A percentile compares a stretch with the other conserved stretches of the same genome.
These are phyloP conservation scores for Gila orcuttii DNA, from an alignment of 2,113 vertebrate species.

Conservation along the genomic window DNA sequence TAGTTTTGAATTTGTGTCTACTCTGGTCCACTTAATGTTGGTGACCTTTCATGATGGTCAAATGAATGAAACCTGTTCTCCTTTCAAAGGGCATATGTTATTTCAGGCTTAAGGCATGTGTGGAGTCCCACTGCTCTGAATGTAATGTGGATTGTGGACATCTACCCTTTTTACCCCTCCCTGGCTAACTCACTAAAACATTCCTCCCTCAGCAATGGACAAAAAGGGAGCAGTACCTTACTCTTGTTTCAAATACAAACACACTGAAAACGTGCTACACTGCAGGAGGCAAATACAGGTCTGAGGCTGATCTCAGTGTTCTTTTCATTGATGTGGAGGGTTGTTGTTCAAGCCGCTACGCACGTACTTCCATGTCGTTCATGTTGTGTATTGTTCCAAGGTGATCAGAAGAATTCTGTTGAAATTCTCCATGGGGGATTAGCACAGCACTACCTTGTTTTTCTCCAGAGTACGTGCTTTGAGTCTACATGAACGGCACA, in stretches of 20 bases:
- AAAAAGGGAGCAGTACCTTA: background rate
- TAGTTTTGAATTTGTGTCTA: background rate
- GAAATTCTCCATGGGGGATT: slow-evolving; percentile 39
- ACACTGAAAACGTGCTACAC: background rate
- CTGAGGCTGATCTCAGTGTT: background rate
- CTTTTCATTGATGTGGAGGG: slow-evolving; percentile 20
- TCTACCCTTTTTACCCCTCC: background rate
- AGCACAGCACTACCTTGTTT: background rate
- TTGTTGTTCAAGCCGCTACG: background rate
- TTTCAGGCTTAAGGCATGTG: slow-evolving; percentile 26
- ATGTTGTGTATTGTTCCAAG: slow-evolving; percentile 28
- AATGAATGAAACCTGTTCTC: slow-evolving; percentile 29
- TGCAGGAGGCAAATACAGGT: background rate
- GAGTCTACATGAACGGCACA: background rate
- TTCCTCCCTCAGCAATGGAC: background rate
- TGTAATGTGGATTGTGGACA: background rate
- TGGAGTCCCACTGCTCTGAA: background rate
- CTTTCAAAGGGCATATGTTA: slow-evolving; percentile 56
- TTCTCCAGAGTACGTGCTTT: background rate
- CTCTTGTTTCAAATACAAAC: slow-evolving; percentile 14
- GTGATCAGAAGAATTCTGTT: slow-evolving; percentile 10
- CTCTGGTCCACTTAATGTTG: background rate
- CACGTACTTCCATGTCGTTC: background rate
- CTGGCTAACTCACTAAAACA: background rate
- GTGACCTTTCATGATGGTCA: slow-evolving; percentile 62